A percentile compares a stretch with the other conserved stretches of the same genome.
Conservation (phyloP, 2,797 vertebrate species). For the Premnoplex brunnescens region DNA sequence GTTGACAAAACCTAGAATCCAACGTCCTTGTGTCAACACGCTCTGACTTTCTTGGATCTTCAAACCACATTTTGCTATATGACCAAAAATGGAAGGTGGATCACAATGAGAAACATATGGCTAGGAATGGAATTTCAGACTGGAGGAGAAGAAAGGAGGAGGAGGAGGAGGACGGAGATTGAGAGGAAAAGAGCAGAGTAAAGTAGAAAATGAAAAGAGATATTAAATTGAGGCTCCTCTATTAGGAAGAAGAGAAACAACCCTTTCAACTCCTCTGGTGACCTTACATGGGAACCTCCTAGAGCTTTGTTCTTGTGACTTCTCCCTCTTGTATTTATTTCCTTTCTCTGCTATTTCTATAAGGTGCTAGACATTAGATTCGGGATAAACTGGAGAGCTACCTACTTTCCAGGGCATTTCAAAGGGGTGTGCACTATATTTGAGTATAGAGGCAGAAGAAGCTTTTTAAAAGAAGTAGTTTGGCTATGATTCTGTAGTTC, state of each 20-base stretch:
- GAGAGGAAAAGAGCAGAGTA: conserved; percentile 8
- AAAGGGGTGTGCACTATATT: neutral
- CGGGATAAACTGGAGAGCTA: neutral
- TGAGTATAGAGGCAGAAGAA: neutral
- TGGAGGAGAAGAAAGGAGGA: conserved; percentile 36
- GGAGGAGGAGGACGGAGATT: neutral
- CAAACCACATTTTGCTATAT: conserved; percentile 47
- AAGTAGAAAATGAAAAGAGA: conserved; percentile 42
- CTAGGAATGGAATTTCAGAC: conserved; percentile 42
- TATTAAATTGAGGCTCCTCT: conserved; percentile 10
- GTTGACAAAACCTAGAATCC: conserved; percentile 63
- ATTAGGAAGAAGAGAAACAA: conserved; percentile 10
- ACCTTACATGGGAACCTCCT: conserved; percentile 34
- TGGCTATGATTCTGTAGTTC: neutral
- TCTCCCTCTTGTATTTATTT: conserved; percentile 17
- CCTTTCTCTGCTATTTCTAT: neutral
- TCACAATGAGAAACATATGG: conserved; percentile 62
- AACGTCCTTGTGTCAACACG: conserved; percentile 40
- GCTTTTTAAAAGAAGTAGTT: neutral
- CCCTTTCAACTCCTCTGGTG: neutral
- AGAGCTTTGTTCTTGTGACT: conserved; percentile 8
- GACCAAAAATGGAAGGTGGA: conserved; percentile 66
- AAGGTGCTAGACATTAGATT: neutral
- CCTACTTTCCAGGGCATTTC: neutral
- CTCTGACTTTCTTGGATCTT: conserved; percentile 56